phyloP scores from a whole-genome alignment of 2,797 vertebrate genomes.

The Tokudaia muenninki region DNA sequence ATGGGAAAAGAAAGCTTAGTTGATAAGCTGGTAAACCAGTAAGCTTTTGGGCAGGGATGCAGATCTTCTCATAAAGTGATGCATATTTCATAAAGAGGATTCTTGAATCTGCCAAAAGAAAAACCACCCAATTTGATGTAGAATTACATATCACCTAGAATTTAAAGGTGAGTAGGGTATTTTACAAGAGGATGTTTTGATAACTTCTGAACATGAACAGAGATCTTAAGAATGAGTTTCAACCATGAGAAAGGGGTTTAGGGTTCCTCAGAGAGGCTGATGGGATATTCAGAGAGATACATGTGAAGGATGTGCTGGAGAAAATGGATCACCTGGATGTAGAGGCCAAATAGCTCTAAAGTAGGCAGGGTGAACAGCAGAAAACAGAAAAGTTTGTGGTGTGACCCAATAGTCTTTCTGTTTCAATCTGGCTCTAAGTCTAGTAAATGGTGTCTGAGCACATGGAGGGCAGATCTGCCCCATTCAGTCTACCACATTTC shows the following conservation, averaged over 20 bases:
- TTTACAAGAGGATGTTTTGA: not conserved
- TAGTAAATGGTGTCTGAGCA: too few species aligned
- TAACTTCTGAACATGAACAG: slow-evolving; percentile 5
- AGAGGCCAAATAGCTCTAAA: not conserved
- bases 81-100: not conserved
- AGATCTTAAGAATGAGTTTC: not conserved
- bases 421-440: not conserved
- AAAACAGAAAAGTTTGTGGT: too few species aligned
- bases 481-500: not conserved
- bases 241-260: not conserved
- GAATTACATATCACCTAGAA: not conserved
- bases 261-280: not conserved
- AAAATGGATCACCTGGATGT: not conserved
- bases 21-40: not conserved
- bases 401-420: not conserved
- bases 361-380: not conserved
- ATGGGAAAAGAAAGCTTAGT: too few species aligned
- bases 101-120: not conserved
- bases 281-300: too few species aligned
- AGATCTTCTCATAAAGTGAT: not conserved
- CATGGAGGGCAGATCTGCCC: accelerated
- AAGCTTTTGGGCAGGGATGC: not conserved
- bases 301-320: not conserved
- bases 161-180: not conserved
- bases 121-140: not conserved